phyloP scores from a whole-genome alignment of 1,140 invertebrate genomes.

The Lanistes nyassanus region DNA sequence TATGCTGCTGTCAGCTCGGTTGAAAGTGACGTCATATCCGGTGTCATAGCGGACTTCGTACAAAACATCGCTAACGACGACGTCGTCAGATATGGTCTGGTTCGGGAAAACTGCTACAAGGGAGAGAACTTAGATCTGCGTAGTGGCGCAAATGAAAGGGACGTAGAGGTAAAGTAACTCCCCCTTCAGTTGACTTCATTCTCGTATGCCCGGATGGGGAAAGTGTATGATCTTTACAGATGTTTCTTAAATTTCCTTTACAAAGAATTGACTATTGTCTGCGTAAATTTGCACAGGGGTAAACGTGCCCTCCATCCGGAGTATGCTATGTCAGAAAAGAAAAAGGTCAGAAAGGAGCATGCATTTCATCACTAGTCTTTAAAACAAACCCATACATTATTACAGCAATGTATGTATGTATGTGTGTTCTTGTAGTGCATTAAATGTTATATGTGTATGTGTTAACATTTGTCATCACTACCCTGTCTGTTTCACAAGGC shows the following conservation, averaged over 20 bases:
- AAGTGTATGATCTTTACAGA: neutral
- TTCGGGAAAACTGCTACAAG: conserved; percentile 14
- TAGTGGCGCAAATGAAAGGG: neutral
- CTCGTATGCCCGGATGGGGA: neutral
- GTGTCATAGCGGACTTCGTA: neutral
- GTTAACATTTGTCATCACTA: neutral
- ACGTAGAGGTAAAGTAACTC: conserved; percentile 1
- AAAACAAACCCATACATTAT: neutral
- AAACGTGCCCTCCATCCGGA: neutral
- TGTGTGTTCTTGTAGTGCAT: neutral
- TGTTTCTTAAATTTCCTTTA: neutral
- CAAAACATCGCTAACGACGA: conserved; percentile 6
- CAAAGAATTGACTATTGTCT: neutral
- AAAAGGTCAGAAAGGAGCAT: no score
- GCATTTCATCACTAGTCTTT: neutral
- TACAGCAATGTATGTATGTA: neutral
- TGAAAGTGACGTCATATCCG: conserved; percentile 15
- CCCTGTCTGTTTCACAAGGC: neutral
- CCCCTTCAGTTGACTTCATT: no score
- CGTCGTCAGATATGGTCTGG: conserved; percentile 9
- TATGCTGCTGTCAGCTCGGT: conserved; percentile 41
- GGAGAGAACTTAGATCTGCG: conserved; percentile 9
- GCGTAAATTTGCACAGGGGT: neutral
- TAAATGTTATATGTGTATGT: neutral
- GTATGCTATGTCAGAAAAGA: no score